These are phyloP conservation scores for Troglohyphantes excavatus DNA, from an alignment of 2,888 invertebrate species.

Conservation along the genomic window DNA sequence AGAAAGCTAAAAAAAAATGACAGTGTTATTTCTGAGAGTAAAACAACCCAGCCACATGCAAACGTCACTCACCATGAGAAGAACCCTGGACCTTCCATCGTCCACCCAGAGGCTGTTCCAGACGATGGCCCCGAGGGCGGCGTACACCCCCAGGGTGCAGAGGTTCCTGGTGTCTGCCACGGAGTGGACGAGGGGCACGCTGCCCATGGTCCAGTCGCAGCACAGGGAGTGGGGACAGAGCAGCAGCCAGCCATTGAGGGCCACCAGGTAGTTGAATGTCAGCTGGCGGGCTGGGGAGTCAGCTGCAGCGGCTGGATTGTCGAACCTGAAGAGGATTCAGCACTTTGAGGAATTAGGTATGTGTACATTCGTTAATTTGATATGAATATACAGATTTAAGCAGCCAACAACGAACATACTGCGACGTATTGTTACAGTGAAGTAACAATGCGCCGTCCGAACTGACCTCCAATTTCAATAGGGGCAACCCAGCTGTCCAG, in stretches of 20 bases:
- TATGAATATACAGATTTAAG: no score
- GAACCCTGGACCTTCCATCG: conserved; percentile 20
- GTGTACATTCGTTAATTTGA: no score
- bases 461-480: no score
- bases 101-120: conserved; percentile 61
- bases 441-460: no score
- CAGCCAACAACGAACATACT: no score
- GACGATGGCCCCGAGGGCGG: conserved; percentile 25
- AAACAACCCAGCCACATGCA: neutral
- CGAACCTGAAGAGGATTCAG: conserved; percentile 87
- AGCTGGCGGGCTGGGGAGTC: conserved; percentile 91
- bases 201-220: conserved; percentile 99
- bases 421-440: no score
- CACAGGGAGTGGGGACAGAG: conserved; percentile 94
- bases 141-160: conserved; percentile 85
- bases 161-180: conserved; percentile 91
- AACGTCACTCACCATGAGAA: conserved; percentile 51
- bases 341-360: no score
- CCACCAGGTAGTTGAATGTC: conserved; percentile 95
- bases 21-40: no score
- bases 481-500: no score
- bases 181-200: conserved; percentile 91
- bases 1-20: no score
- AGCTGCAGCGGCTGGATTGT: conserved; percentile 97
- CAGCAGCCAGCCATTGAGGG: conserved; percentile 94